phyloP scores from a whole-genome alignment of 2,888 invertebrate genomes.

The Spisula subtruncata region DNA sequence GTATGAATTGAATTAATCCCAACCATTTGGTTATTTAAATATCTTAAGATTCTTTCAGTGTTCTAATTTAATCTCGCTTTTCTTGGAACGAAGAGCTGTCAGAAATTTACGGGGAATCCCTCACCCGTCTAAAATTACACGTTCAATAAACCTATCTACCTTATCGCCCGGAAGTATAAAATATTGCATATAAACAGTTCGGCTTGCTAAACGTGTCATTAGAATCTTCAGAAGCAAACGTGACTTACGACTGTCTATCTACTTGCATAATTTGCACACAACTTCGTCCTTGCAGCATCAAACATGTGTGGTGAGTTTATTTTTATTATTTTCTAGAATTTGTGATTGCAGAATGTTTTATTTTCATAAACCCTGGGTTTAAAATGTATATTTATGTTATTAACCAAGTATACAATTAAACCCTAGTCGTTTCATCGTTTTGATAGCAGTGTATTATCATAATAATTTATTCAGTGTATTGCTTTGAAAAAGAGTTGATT shows the following conservation, averaged over 20 bases:
- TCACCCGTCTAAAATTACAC: slow-evolving; percentile 20
- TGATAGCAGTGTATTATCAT: no score
- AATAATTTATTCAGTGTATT: no score
- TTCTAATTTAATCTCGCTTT: not conserved
- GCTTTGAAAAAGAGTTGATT: no score
- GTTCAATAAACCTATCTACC: slow-evolving; percentile 3
- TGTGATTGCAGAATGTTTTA: no score
- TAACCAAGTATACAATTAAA: no score
- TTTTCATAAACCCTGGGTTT: no score
- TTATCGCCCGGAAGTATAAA: slow-evolving; percentile 40
- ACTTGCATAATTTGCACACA: not conserved
- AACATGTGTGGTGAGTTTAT: slow-evolving; percentile 47
- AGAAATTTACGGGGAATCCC: not conserved
- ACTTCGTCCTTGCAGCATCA: not conserved
- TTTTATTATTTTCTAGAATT: not conserved
- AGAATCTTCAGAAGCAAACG: slow-evolving; percentile 19
- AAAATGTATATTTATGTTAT: no score
- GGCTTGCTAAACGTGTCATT: slow-evolving; percentile 41
- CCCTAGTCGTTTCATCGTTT: no score
- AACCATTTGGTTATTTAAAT: not conserved
- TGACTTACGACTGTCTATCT: not conserved
- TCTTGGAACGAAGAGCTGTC: not conserved
- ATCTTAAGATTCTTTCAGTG: not conserved
- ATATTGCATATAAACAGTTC: slow-evolving; percentile 44
- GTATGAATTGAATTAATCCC: not conserved